A percentile compares a stretch with the other conserved stretches of the same genome.
These are phyloP conservation scores for Zygaena filipendulae DNA, from an alignment of 2,888 invertebrate genomes.

Conservation along the genomic window DNA sequence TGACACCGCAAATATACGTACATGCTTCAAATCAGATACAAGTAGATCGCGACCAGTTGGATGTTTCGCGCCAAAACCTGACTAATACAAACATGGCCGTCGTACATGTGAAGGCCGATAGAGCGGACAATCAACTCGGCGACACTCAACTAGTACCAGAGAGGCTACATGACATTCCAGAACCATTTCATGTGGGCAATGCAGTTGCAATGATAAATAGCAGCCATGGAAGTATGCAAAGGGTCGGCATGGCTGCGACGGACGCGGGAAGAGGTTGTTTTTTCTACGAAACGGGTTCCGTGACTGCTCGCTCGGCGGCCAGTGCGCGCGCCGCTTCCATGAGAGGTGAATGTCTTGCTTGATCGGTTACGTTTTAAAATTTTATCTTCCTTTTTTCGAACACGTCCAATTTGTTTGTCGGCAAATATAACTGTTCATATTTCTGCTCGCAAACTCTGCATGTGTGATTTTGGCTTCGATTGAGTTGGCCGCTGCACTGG, in stretches of 20 bases:
- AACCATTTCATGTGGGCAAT: constrained; percentile 26
- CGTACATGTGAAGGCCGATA: constrained; percentile 22
- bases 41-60: constrained; percentile 24
- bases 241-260: constrained; percentile 46
- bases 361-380: constrained; percentile 26
- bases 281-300: constrained; percentile 72
- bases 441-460: no score
- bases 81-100: constrained; percentile 20
- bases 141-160: constrained; percentile 59
- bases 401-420: constrained; percentile 20
- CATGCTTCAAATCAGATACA: constrained; percentile 16
- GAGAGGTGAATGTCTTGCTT: constrained; percentile 61
- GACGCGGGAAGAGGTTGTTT: constrained; percentile 57
- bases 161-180: constrained; percentile 45
- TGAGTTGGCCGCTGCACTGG: no score
- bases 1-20: constrained; percentile 12
- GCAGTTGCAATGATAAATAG: constrained; percentile 46
- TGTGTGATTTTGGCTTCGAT: no score
- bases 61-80: constrained; percentile 26
- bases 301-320: constrained; percentile 70
- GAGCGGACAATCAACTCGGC: constrained; percentile 34
- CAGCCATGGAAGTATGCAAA: constrained; percentile 51
- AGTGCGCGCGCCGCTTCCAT: constrained; percentile 60
- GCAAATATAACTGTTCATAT: constrained; percentile 22
- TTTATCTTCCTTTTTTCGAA: constrained; percentile 25